These are phyloP conservation scores for Melanophora roralis DNA, from an alignment of 2,888 invertebrate species.

Conservation along the genomic window DNA sequence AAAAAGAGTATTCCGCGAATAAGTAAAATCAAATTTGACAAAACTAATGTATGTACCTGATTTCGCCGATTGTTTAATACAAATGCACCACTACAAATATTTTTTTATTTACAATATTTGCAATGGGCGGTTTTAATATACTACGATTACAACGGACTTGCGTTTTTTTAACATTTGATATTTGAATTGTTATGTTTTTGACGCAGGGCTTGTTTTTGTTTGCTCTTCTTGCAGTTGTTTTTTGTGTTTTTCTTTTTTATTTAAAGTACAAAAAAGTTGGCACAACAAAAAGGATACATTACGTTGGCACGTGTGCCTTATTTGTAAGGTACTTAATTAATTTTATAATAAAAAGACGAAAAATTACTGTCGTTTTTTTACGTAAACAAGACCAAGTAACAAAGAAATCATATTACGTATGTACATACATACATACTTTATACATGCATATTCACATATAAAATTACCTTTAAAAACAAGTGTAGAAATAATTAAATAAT, in stretches of 20 bases:
- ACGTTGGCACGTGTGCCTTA: conserved; percentile 75
- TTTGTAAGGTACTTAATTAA: conserved; percentile 76
- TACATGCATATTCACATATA: no score
- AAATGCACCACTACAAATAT: no score
- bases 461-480: no score
- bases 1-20: no score
- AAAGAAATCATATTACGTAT: background rate
- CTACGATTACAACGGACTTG: background rate
- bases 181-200: conserved; percentile 30
- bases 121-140: no score
- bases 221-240: no score
- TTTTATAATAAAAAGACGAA: conserved; percentile 72
- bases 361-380: conserved; percentile 63
- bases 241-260: conserved; percentile 46
- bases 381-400: conserved; percentile 63
- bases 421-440: background rate
- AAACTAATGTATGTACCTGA: no score
- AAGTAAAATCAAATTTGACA: no score
- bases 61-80: no score
- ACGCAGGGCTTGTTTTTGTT: conserved; percentile 4
- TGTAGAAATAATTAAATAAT: no score
- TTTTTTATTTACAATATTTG: no score
- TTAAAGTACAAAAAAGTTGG: conserved; percentile 62
- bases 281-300: conserved; percentile 76
- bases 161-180: conserved; percentile 22